Conservation (phyloP, 2,888 invertebrate genomes). For the Zeuzera pyrina region DNA sequence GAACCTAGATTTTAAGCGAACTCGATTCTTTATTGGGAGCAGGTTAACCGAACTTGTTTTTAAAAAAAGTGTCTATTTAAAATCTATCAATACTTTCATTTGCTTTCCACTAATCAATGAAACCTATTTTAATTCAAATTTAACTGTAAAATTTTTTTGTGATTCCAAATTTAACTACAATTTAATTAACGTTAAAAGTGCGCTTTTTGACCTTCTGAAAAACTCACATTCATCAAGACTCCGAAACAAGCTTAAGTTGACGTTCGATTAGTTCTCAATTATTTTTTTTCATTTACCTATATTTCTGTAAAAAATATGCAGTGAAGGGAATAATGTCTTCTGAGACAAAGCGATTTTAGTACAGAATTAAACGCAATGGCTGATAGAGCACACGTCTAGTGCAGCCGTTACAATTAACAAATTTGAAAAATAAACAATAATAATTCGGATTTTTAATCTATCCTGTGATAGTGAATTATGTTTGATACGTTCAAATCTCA, state of each 20-base stretch:
- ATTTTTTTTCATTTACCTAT: conserved; percentile 15
- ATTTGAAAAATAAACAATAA: conserved; percentile 1
- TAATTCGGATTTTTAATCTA: conserved; percentile 11
- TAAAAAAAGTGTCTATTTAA: no score
- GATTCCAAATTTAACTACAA: background rate
- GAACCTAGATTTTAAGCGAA: no score
- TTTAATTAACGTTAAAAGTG: background rate
- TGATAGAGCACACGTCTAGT: conserved; percentile 31
- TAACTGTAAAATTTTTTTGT: no score
- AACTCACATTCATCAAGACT: no score
- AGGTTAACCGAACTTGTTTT: no score
- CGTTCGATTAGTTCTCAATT: conserved; percentile 6
- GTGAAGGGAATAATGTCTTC: conserved; percentile 35
- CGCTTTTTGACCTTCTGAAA: background rate
- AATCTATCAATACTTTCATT: no score
- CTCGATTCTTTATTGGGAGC: no score
- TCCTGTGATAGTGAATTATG: conserved; percentile 22
- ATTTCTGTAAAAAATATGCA: conserved; percentile 23
- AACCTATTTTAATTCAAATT: no score
- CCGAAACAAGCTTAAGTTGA: no score
- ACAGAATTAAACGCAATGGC: conserved; percentile 36
- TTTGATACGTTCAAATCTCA: conserved; percentile 35
- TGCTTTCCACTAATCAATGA: no score
- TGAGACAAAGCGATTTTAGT: conserved; percentile 10
- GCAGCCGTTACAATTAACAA: background rate